phyloP scores from a whole-genome alignment of 2,113 vertebrate genomes.

The Brienomyrus brachyistius region DNA sequence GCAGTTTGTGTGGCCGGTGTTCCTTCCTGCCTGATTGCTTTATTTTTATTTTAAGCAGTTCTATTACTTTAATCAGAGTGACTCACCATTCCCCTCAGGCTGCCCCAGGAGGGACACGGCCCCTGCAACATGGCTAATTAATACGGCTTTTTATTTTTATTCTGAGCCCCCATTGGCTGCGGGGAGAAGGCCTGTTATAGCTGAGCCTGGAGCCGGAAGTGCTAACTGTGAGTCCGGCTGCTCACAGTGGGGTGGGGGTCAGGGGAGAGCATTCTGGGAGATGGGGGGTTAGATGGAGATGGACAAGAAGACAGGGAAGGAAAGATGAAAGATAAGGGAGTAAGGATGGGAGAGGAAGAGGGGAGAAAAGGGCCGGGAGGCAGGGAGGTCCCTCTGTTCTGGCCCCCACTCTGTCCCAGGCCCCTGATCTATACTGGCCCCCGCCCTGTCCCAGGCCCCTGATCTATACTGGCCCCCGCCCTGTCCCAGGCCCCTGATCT shows the following conservation, averaged over 20 bases:
- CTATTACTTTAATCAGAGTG: conserved; percentile 6
- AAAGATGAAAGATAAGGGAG: not conserved
- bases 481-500: too few species aligned
- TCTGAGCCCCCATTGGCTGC: not conserved
- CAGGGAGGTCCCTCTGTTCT: too few species aligned
- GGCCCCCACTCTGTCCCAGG: too few species aligned
- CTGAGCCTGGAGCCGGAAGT: not conserved
- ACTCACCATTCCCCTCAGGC: not conserved
- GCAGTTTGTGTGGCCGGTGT: not conserved
- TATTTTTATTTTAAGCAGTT: conserved; percentile 11
- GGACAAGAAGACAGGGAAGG: not conserved
- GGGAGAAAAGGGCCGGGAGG: too few species aligned
- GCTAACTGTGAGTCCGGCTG: not conserved
- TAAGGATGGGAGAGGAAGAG: not conserved
- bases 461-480: too few species aligned
- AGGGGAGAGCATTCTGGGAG: not conserved
- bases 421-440: too few species aligned
- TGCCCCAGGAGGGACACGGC: not conserved
- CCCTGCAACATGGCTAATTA: conserved; percentile 4
- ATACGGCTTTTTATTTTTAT: not conserved
- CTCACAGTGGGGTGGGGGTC: not conserved
- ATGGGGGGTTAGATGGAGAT: not conserved
- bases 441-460: too few species aligned
- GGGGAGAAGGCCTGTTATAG: not conserved
- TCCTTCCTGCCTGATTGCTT: not conserved